Base-by-base conservation (phyloP, 2,888 invertebrate genomes). In the Neoaliturus tenellus region DNA sequence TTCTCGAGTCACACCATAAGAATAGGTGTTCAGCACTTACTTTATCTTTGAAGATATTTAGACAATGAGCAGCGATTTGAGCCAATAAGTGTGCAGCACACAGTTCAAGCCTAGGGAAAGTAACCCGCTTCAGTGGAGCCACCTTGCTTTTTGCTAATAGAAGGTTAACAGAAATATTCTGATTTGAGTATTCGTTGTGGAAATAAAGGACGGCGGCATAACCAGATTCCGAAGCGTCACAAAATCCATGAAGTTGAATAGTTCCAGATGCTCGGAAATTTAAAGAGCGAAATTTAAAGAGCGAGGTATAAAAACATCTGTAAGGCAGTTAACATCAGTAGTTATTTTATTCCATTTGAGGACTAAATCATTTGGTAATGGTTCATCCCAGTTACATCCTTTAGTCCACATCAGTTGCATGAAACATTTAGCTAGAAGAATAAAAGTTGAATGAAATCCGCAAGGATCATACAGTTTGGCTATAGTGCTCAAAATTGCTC, bases 91-190 rank as follows among this genome's bases (percentile, higher is more conserved):
- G 67, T 39, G 41, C 39, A 4, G 71, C 71, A 17, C 86, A 85
- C 20, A 89, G 80, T 39, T 88, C 87, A 6, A 89, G 81, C 6
- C 88, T 80, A 5, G 87, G 87, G 25, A 88, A 80, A 0, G 87
- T 85, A 6, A 85, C 80, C 14, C 69, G 62, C 58, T 88, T 88
- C 17, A 80, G 33, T 4, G 85, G 83, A 4, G 85, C 83, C 1
- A 85, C 80, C n/a, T 51, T 33, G 33, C 75, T 75, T 69, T 85
- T 85, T 23, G 85, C 39, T n/a, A 78, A 55, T 0, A 85, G 33
- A 4, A 80, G 25, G 20, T 58, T 51, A n/a, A 85, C 28, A 28
- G 33, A 1, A 31, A 48, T 31, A 23, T 1, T n/a, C 28, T 48
- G 14, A 33, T 25, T 1, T 12, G 51, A 28, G 4, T 14, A 14